phyloP scores from a whole-genome alignment of 1,140 invertebrate species.

The Cryptotermes secundus region DNA sequence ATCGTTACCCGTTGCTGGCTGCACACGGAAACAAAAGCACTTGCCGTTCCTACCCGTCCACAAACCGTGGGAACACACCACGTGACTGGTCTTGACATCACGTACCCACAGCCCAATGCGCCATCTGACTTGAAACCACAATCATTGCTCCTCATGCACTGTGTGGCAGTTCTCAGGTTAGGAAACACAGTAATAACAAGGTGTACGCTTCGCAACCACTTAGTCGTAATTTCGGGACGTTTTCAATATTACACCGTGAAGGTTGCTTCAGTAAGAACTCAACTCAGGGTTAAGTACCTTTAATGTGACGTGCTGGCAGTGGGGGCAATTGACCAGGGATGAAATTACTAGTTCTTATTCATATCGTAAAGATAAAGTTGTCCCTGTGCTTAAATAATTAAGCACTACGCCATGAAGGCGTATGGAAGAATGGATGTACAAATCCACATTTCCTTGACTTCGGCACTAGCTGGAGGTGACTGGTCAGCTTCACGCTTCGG shows the following conservation, averaged over 20 bases:
- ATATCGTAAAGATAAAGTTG: too few relatives aligned
- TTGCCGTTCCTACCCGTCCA: background rate
- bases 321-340: background rate
- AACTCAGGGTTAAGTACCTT: background rate
- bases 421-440: too few relatives aligned
- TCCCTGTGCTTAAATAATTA: too few relatives aligned
- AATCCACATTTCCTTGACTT: too few relatives aligned
- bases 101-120: background rate
- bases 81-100: conserved; percentile 10
- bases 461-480: too few relatives aligned
- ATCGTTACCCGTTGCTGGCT: background rate
- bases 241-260: conserved; percentile 17
- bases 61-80: background rate
- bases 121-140: background rate
- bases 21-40: background rate
- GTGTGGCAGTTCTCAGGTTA: background rate
- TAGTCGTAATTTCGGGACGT: background rate
- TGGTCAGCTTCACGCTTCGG: too few relatives aligned
- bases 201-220: background rate
- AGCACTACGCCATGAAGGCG: too few relatives aligned
- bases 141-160: background rate
- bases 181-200: background rate
- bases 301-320: background rate
- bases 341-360: background rate
- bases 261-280: background rate